phyloP scores from a whole-genome alignment of 2,888 invertebrate species.

The Seira sanloemensis region DNA sequence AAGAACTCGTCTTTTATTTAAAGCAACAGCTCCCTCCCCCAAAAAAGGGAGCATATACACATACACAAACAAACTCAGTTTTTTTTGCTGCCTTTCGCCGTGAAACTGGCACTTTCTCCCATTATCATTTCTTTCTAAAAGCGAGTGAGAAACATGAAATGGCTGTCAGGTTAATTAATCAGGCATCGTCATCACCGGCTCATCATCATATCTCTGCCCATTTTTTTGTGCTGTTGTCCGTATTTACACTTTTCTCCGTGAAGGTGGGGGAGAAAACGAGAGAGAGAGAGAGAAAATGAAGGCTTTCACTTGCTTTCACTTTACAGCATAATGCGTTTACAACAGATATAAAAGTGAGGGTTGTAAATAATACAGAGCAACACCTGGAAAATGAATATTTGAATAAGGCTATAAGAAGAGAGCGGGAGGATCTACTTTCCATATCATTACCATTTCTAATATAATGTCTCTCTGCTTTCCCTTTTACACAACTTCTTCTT shows the following conservation, averaged over 20 bases:
- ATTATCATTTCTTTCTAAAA: slow-evolving; percentile 25
- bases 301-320: no score
- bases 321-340: slow-evolving; percentile 9
- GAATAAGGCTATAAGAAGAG: no score
- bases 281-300: no score
- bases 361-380: slow-evolving; percentile 31
- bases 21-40: background rate
- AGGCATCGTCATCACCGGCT: slow-evolving; percentile 36
- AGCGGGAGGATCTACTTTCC: background rate
- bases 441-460: background rate
- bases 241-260: no score
- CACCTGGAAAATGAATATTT: slow-evolving; percentile 35
- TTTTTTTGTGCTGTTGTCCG: background rate
- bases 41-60: background rate
- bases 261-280: no score
- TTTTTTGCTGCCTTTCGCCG: background rate
- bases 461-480: slow-evolving; percentile 1
- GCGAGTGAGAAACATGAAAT: slow-evolving; percentile 37
- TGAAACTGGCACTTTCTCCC: background rate
- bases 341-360: background rate
- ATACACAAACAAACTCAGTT: background rate
- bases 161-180: slow-evolving; percentile 60
- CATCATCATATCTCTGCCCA: no score
- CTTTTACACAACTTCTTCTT: background rate
- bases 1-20: no score